Conservation (phyloP, 1,140 invertebrate genomes). For the Notospermus geniculatus region DNA sequence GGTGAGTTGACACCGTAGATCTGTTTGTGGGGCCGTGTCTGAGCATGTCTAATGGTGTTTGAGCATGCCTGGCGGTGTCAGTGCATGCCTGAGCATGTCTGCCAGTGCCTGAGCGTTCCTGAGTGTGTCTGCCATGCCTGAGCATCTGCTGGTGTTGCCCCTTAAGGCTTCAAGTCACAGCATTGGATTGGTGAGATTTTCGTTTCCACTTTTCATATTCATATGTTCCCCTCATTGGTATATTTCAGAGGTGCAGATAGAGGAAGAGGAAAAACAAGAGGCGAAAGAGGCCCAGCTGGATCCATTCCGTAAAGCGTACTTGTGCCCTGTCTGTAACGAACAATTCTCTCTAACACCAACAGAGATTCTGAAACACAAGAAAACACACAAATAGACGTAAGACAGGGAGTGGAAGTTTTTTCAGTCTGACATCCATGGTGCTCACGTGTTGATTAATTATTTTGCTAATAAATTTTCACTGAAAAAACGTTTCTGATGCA, state of each 20-base stretch:
- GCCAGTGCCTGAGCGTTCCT: too few relatives aligned
- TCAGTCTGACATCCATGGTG: too few relatives aligned
- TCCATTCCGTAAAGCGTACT: conserved; percentile 68
- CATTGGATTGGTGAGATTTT: not conserved
- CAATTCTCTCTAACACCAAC: conserved; percentile 68
- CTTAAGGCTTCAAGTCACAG: too few relatives aligned
- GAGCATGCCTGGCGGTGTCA: not conserved
- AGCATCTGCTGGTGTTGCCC: too few relatives aligned
- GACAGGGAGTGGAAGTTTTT: too few relatives aligned
- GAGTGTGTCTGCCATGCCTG: too few relatives aligned
- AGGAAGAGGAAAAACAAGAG: conserved; percentile 42
- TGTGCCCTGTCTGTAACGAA: conserved; percentile 70
- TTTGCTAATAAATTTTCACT: too few relatives aligned
- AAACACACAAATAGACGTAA: too few relatives aligned
- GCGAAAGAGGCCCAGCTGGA: conserved; percentile 56
- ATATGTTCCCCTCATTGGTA: conserved; percentile 9
- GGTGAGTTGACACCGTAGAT: conserved; percentile 15
- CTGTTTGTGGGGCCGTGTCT: not conserved
- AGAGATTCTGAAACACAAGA: conserved; percentile 59
- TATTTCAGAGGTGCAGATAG: conserved; percentile 32
- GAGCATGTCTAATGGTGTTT: not conserved
- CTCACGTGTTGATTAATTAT: too few relatives aligned
- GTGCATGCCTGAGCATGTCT: too few relatives aligned
- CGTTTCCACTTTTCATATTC: not conserved
- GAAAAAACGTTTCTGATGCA: too few relatives aligned